phyloP scores from a whole-genome alignment of 2,113 vertebrate genomes.

The Thalassarche chlororhynchos region DNA sequence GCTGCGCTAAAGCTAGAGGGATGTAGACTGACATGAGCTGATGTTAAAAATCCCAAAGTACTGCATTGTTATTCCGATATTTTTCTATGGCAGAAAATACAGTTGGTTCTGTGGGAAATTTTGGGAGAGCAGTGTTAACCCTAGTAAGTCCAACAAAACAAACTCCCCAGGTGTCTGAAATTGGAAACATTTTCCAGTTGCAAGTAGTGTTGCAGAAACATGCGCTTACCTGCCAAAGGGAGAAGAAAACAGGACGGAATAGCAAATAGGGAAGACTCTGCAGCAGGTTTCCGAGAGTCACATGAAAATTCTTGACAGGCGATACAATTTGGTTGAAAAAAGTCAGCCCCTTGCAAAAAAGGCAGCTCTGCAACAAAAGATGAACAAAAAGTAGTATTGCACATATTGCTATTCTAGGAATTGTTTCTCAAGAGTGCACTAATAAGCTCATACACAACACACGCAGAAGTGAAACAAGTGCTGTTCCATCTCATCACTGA shows the following conservation, averaged over 20 bases:
- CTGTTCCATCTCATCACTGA: background rate
- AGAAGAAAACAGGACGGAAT: background rate
- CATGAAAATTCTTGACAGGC: background rate
- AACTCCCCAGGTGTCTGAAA: background rate
- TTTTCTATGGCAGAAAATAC: background rate
- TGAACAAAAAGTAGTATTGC: background rate
- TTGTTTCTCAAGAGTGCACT: background rate
- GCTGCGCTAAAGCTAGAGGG: background rate
- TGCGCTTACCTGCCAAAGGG: constrained; percentile 48
- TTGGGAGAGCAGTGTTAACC: background rate
- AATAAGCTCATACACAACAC: background rate
- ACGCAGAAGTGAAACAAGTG: background rate
- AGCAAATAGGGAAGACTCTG: background rate
- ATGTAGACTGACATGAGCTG: background rate
- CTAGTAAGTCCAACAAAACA: background rate
- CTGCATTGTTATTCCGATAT: background rate
- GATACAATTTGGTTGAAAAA: background rate
- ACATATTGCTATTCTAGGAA: background rate
- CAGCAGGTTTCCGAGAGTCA: background rate
- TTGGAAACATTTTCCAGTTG: background rate
- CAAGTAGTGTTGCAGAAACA: background rate
- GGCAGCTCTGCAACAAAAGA: constrained; percentile 40
- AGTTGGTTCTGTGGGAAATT: background rate
- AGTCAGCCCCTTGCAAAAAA: background rate
- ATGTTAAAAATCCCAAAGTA: background rate